These are phyloP conservation scores for Anguilla marmorata DNA, from an alignment of 2,797 vertebrate genomes.

Conservation along the genomic window DNA sequence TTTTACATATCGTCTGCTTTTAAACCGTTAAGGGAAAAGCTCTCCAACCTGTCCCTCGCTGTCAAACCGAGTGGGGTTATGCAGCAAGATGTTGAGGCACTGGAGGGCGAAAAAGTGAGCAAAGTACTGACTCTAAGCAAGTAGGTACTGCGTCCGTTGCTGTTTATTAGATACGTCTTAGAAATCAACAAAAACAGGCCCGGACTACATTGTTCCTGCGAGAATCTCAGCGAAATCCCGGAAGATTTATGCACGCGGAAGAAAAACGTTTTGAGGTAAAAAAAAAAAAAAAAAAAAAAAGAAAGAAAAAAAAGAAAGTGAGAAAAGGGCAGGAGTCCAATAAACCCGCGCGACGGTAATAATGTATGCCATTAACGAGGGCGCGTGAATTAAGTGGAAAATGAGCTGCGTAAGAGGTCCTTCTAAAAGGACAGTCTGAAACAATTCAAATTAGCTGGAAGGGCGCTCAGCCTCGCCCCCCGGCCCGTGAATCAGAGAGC, in stretches of 20 bases:
- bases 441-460: constrained; percentile 65
- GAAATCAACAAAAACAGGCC: background rate
- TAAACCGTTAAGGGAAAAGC: background rate
- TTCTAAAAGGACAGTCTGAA: constrained; percentile 61
- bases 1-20: background rate
- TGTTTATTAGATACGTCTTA: background rate
- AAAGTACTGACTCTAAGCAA: background rate
- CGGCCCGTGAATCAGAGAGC: constrained; percentile 43
- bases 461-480: constrained; percentile 56
- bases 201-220: background rate
- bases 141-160: background rate
- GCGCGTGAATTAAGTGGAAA: constrained; percentile 40
- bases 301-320: background rate
- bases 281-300: background rate
- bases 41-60: too few relatives aligned
- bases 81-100: background rate
- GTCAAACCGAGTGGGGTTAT: too few relatives aligned
- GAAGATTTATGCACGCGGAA: background rate
- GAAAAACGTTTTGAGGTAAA: background rate
- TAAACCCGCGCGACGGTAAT: constrained; percentile 16
- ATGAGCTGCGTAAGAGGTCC: constrained; percentile 60
- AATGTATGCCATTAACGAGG: constrained; percentile 31
- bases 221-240: background rate
- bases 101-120: background rate
- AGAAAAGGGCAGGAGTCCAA: background rate